Base-by-base conservation (phyloP, 2,888 invertebrate species). In the Mesochorus sp. region DNA sequence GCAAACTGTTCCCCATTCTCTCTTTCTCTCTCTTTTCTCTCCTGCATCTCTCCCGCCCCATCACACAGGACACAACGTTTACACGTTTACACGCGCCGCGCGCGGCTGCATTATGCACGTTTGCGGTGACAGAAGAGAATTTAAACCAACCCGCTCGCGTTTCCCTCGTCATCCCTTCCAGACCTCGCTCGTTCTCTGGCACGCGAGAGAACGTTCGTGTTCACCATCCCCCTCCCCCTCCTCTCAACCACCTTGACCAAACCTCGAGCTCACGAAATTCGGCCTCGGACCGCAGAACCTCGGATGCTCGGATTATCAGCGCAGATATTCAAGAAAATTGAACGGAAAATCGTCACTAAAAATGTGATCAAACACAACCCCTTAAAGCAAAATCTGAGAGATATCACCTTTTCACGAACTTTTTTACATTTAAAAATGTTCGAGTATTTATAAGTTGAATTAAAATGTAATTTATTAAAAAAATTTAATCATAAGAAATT, bases 101-200 rank as follows among this genome's bases (percentile, higher is more conserved):
- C n/a, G 83, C 83, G 87, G 85, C 87, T 90, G 89, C 88, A 90
- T 91, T 90, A 90, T 89, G 89, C 88, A 90, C 88, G 90, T 90
- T 89, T 88, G 90, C 87, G 91, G 90, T 87, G 87, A 87, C 88
- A 86, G 88, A 88, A 89, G 90, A 88, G 89, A 90, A 90, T 89
- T 90, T 88, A 87, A 89, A 89, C 88, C 86, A 84, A 86, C 83
- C 85, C 87, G n/a, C n/a, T 17, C 21, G 37, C 17, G 49, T 51
- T 71, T 82, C 81, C 81, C 42, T 42, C 61, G 28, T 37, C 59
- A 39, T 53, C n/a, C 71, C 31, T 31, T 37, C 8, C 37, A n/a
- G n/a, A 12, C 12, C 19, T 14, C 34, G 1, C 55, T 34, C 10
- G 26, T 51, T 26, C 51, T 6, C 28, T 59, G 26, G 17, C 31